Percentiles rank a stretch among this genome's conserved stretches.
phyloP scores from a whole-genome alignment of 2,797 vertebrate species.

The Smutsia temminckii region DNA sequence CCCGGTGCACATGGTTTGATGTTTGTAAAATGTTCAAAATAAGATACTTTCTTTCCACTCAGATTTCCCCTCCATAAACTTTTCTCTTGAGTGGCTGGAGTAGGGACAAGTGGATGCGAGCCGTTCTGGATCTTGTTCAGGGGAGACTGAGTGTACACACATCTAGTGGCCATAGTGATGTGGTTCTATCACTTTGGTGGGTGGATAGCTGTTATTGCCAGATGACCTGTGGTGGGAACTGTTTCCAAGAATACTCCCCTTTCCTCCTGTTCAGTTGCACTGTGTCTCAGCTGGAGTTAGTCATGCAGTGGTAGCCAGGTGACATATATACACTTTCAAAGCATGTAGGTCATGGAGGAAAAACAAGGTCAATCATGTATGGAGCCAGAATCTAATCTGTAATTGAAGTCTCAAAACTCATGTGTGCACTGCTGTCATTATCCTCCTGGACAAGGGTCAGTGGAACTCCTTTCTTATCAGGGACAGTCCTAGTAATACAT shows the following conservation, averaged over 20 bases:
- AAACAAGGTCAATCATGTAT: not conserved
- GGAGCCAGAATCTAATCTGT: not conserved
- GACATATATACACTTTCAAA: not conserved
- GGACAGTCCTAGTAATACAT: not conserved
- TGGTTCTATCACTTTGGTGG: not conserved
- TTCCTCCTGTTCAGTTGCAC: not conserved
- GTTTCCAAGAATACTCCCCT: not conserved
- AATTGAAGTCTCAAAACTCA: not conserved
- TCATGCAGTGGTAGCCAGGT: not conserved
- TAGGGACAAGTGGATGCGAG: accelerated
- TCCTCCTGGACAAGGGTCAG: too few species aligned
- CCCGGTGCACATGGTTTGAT: not conserved
- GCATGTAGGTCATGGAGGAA: not conserved
- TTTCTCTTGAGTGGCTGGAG: not conserved
- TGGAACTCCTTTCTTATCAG: not conserved
- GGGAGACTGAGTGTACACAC: not conserved
- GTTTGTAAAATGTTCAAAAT: not conserved
- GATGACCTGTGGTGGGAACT: not conserved
- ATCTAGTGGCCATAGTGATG: not conserved
- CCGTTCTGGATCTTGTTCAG: not conserved
- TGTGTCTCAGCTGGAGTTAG: not conserved
- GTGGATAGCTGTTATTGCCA: not conserved
- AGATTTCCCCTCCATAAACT: not conserved
- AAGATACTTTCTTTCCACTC: not conserved
- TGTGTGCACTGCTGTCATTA: too few species aligned